Evolutionary conservation across 1,140 invertebrate genomes (phyloP).

Genomic region (Palaemon carinicauda): DNA sequence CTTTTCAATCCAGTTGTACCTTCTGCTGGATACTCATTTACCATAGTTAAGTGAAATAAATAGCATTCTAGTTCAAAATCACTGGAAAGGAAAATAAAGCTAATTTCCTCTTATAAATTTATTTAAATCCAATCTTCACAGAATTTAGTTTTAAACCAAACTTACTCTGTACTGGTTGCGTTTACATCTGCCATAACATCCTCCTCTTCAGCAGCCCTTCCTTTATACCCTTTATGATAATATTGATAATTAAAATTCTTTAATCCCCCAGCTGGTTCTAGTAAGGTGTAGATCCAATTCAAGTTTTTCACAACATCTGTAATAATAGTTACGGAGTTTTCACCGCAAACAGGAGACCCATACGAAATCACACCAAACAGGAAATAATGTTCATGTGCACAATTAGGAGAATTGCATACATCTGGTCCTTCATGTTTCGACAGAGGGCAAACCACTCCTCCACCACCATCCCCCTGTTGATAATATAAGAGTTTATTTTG

Average conservation of each 20-base stretch:
- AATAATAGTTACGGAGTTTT: constrained; percentile 32
- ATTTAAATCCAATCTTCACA: no score
- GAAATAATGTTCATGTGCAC: constrained; percentile 41
- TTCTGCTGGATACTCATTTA: no score
- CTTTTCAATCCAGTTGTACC: no score
- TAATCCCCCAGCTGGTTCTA: neutral
- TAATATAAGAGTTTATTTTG: no score
- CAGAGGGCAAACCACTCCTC: constrained; percentile 45
- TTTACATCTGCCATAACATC: neutral
- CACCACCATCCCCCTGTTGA: constrained; percentile 44
- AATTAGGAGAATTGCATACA: neutral
- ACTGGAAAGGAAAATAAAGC: no score
- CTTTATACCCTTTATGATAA: neutral
- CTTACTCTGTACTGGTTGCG: neutral
- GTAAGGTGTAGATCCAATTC: constrained; percentile 29
- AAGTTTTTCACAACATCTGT: constrained; percentile 28
- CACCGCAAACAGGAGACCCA: constrained; percentile 39
- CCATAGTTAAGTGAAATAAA: no score
- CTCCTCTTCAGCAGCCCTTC: neutral
- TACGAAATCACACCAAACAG: constrained; percentile 41
- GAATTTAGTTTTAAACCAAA: no score
- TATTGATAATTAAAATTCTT: constrained; percentile 10
- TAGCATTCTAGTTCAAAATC: no score
- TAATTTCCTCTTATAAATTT: no score
- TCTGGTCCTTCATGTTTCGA: constrained; percentile 7